phyloP scores from a whole-genome alignment of 2,888 invertebrate species.

The Timema podura region DNA sequence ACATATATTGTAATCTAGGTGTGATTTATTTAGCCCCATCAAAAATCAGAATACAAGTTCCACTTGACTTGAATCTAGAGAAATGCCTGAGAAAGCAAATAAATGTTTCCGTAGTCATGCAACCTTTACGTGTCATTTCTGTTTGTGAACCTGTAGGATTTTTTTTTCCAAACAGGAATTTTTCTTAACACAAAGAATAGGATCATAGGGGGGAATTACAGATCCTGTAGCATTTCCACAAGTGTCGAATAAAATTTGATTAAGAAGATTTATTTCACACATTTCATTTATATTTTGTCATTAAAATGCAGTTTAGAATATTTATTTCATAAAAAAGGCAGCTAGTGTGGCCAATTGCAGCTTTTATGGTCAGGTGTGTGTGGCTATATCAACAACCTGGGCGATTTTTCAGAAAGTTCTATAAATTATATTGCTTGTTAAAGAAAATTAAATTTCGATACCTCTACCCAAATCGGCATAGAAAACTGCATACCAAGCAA shows the following conservation, averaged over 20 bases:
- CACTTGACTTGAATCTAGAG: constrained; percentile 29
- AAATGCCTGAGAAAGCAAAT: constrained; percentile 31
- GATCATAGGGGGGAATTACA: constrained; percentile 15
- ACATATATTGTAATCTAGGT: constrained; percentile 33
- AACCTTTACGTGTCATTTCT: constrained; percentile 34
- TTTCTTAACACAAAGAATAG: constrained; percentile 10
- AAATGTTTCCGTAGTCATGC: constrained; percentile 32
- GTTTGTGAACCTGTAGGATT: constrained; percentile 32
- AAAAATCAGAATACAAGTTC: constrained; percentile 32
- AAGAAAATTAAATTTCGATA: not conserved
- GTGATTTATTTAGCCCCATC: constrained; percentile 31
- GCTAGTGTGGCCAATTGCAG: constrained; percentile 6
- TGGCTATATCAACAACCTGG: constrained; percentile 6
- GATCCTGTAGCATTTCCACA: constrained; percentile 18
- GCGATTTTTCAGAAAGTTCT: not conserved
- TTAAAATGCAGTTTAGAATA: not conserved
- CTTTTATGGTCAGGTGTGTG: not conserved
- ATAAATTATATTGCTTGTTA: not conserved
- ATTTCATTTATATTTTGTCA: too few relatives aligned
- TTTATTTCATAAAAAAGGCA: not conserved
- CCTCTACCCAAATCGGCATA: not conserved
- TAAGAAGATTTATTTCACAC: too few relatives aligned
- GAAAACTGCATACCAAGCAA: not conserved
- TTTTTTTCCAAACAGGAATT: constrained; percentile 17
- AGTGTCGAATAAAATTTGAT: not conserved